Conservation (phyloP, 1,140 invertebrate genomes). For the Trypoxylus dichotomus region DNA sequence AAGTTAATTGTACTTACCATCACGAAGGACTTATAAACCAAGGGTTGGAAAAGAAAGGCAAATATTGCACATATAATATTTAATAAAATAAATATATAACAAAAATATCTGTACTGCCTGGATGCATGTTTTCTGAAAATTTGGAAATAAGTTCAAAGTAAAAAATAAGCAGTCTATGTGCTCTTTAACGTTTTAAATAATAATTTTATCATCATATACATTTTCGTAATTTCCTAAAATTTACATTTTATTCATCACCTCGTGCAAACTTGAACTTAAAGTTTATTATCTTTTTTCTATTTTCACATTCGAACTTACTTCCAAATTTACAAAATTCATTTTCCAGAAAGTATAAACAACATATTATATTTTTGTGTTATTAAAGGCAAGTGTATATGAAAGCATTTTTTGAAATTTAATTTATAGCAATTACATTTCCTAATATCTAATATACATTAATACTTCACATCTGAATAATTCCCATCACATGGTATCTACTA, state of each 20-base stretch:
- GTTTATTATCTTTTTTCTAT: no score
- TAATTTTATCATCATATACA: no score
- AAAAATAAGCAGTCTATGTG: no score
- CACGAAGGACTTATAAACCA: not conserved
- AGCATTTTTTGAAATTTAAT: not conserved
- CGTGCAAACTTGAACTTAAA: no score
- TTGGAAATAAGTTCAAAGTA: no score
- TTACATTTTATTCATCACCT: no score
- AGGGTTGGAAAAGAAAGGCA: not conserved
- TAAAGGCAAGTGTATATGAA: not conserved
- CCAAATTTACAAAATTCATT: no score
- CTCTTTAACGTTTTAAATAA: no score
- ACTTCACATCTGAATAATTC: not conserved
- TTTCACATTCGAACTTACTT: no score
- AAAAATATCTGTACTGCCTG: not conserved
- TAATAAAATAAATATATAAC: conserved; percentile 7
- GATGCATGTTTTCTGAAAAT: not conserved
- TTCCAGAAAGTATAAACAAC: no score
- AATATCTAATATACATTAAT: not conserved
- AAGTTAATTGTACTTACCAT: not conserved
- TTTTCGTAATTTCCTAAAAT: no score
- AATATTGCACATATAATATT: not conserved
- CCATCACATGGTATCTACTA: no score
- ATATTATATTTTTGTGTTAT: not conserved
- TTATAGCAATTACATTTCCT: not conserved